phyloP scores from a whole-genome alignment of 2,888 invertebrate species.

The Sycophila texana region DNA sequence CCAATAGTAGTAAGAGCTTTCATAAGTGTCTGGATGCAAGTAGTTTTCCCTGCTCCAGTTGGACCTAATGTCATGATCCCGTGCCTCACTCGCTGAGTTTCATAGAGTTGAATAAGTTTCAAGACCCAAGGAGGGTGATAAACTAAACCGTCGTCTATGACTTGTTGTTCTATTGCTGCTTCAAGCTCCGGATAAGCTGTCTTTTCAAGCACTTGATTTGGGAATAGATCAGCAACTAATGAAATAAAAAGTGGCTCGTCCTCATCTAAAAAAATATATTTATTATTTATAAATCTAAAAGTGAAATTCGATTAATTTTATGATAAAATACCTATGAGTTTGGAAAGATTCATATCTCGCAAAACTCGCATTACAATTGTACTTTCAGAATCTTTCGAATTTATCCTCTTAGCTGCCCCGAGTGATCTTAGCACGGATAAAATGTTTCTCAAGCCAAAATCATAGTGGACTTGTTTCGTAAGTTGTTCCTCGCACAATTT shows the following conservation, averaged over 20 bases:
- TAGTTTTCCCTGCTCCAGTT: conserved; percentile 95
- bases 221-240: conserved; percentile 95
- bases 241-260: conserved; percentile 99
- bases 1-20: conserved; percentile 91
- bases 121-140: conserved; percentile 97
- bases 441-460: conserved; percentile 96
- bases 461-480: conserved; percentile 98
- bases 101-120: conserved; percentile 96
- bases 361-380: conserved; percentile 97
- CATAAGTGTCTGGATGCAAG: conserved; percentile 93
- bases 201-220: conserved; percentile 95
- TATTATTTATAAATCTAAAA: background rate
- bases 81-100: conserved; percentile 95
- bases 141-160: conserved; percentile 87
- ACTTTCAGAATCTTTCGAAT: conserved; percentile 94
- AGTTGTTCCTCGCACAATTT: conserved; percentile 98
- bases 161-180: conserved; percentile 89
- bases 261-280: conserved; percentile 83
- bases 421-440: conserved; percentile 94
- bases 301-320: background rate
- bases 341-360: conserved; percentile 98
- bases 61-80: conserved; percentile 98
- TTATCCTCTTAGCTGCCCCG: conserved; percentile 93
- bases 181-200: conserved; percentile 92
- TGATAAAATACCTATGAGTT: conserved; percentile 82